Evolutionary conservation across 2,113 vertebrate species (phyloP), one percentile per base, ranked within the genome.

Genomic region (Sylvietta virens): DNA sequence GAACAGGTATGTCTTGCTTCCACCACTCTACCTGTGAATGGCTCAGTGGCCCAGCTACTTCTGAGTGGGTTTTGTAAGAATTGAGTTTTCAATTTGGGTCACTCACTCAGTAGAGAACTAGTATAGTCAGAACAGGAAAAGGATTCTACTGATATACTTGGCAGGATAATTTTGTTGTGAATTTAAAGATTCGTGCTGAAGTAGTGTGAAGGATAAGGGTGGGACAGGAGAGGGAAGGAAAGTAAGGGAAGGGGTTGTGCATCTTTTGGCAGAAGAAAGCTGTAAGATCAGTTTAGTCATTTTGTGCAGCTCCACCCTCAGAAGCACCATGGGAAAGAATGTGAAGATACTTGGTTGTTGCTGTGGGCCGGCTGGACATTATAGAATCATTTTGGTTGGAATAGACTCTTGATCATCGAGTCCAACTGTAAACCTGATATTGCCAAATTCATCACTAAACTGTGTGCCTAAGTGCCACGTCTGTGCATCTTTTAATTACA

Each of bases 391-490:
- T 87, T 61, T 39, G 13, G 10, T 40, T 92, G 77, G 48, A 70
- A 48, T 45, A 57, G 62, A 51, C 44, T 33, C 10, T 81, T 69
- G 21, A 28, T 50, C 27, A 7, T 30, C 0, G 0, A 56, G 28
- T 61, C 30, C 37, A 45, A 1, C 53, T 0, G 0, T 73, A 67
- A 84, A 67, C 21, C 7, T 61, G 35, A 39, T 5, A 7, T 33
- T 51, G 13, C 71, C n/a, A 77, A 71, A 24, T 58, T 67, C 45
- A 53, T 53, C 39, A 28, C 16, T 58, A 42, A 53, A 47, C 21
- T 30, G 14, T 77, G 64, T 77, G 45, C n/a, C 30, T 51, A 20
- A 45, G 26, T 40, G 26, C 77, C 50, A 45, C 3, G 1, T 87
- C 33, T 70, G 1, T 10, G 22, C 3, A 8, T 57, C 50, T 87